Base-by-base conservation (phyloP, 2,113 vertebrate species). In the Agapornis roseicollis region DNA sequence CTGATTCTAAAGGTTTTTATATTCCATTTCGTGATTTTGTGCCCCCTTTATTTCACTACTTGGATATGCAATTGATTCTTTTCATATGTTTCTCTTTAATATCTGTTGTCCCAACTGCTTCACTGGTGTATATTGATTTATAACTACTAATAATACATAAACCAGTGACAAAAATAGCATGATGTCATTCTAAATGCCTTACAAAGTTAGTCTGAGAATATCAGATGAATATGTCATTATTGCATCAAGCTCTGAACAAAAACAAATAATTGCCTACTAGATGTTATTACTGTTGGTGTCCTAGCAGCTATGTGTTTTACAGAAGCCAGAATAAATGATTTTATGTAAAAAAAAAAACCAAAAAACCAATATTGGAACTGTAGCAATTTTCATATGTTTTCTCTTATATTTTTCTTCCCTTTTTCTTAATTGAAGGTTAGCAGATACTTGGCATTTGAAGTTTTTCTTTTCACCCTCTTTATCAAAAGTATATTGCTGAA, bases 321-420 rank as follows among this genome's bases (percentile, higher is more conserved):
- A 39, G 47, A 53, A 80, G 41, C 1, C 7, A 56, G 27, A 53
- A 39, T 41, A 44, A 81, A 41, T 44, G 3, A 1, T 2, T 76
- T 85, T 47, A 47, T 64, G 7, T 41, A 37, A 10, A 28, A 35
- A 42, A 87, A n/a, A 25, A 39, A 31, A 24, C 19, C 41, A 17
- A 46, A 46, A 46, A 20, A 18, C n/a, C n/a, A n/a, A n/a, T n/a
- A n/a, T 3, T 72, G 2, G 0, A 8, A 53, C 5, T 39, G 7
- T 17, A 2, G 31, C 13, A 65, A 11, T 49, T 84, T 22, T 71
- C 17, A 63, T 70, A 25, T 41, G 3, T 24, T 50, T 39, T 61
- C 23, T 46, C 3, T 11, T 6, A 3, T 1, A n/a, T 7, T 6
- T 22, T 33, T 11, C 13, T 39, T 28, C 39, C 39, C 12, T 56